A percentile compares a stretch with the other conserved stretches of the same genome.
phyloP scores from a whole-genome alignment of 2,113 vertebrate genomes.

The Chascanopsetta lugubris region DNA sequence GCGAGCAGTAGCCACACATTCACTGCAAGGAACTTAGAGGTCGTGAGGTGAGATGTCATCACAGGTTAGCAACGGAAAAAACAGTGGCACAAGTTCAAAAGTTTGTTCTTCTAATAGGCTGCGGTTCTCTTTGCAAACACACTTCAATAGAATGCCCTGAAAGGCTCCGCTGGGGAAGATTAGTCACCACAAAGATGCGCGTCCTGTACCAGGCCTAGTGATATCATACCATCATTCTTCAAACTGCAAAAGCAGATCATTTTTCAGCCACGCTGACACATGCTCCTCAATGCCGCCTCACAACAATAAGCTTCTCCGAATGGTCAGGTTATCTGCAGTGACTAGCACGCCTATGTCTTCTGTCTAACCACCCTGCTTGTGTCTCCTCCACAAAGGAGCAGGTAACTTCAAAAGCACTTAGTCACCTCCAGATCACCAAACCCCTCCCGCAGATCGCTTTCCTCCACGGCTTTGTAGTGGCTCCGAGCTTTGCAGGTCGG shows the following conservation, averaged over 20 bases:
- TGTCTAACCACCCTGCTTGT: slow-evolving; percentile 46
- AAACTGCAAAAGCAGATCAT: slow-evolving; percentile 35
- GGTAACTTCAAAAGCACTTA: slow-evolving; percentile 72
- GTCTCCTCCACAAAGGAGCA: slow-evolving; percentile 59
- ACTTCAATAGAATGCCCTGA: slow-evolving; percentile 59
- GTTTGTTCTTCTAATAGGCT: slow-evolving; percentile 56
- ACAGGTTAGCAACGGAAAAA: background rate
- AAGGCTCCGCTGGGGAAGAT: slow-evolving; percentile 58
- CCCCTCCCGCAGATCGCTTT: slow-evolving; percentile 69
- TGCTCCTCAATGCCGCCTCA: slow-evolving; percentile 10
- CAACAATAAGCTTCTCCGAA: slow-evolving; percentile 15
- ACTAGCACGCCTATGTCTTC: slow-evolving; percentile 29
- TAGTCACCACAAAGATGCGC: slow-evolving; percentile 39
- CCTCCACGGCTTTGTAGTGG: slow-evolving; percentile 64
- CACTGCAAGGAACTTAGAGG: too few species aligned
- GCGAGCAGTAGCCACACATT: too few species aligned
- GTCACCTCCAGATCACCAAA: slow-evolving; percentile 73
- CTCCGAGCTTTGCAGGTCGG: slow-evolving; percentile 56
- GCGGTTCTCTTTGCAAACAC: slow-evolving; percentile 62
- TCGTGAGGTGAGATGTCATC: slow-evolving; percentile 16
- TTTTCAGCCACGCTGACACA: slow-evolving; percentile 23
- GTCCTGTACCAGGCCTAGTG: slow-evolving; percentile 43
- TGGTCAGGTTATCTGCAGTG: slow-evolving; percentile 32
- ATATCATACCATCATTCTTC: slow-evolving; percentile 31
- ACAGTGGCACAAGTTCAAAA: slow-evolving; percentile 28